These are phyloP conservation scores for Cavia porcellus DNA, from an alignment of 2,113 vertebrate genomes.

Conservation along the genomic window DNA sequence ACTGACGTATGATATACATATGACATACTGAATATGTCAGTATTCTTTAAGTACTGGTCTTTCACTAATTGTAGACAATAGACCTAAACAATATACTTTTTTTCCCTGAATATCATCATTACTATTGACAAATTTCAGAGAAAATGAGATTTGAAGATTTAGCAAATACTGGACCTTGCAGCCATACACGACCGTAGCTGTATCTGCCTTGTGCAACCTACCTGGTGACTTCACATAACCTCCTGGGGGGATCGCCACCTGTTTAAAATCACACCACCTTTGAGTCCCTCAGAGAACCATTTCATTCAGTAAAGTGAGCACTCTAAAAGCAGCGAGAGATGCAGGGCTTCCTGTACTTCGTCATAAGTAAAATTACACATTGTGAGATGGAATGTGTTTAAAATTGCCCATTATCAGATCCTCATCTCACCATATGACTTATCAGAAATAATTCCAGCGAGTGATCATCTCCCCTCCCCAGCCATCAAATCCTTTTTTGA, in stretches of 20 bases:
- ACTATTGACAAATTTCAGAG: conserved; percentile 11
- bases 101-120: neutral
- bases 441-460: neutral
- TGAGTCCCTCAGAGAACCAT: neutral
- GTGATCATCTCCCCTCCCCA: neutral
- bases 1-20: no score
- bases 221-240: neutral
- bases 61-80: neutral
- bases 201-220: neutral
- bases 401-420: neutral
- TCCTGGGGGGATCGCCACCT: neutral
- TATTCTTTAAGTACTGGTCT: neutral
- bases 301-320: neutral
- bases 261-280: neutral
- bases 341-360: neutral
- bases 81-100: neutral
- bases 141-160: conserved; percentile 40
- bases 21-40: neutral
- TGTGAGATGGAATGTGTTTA: neutral
- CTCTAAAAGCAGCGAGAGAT: neutral
- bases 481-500: neutral
- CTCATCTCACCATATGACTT: neutral
- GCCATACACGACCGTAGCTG: neutral
- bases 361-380: conserved; percentile 18
- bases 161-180: neutral